Evolutionary conservation across 2,888 invertebrate species (phyloP).

Genomic region (Aricia artaxerxes): DNA sequence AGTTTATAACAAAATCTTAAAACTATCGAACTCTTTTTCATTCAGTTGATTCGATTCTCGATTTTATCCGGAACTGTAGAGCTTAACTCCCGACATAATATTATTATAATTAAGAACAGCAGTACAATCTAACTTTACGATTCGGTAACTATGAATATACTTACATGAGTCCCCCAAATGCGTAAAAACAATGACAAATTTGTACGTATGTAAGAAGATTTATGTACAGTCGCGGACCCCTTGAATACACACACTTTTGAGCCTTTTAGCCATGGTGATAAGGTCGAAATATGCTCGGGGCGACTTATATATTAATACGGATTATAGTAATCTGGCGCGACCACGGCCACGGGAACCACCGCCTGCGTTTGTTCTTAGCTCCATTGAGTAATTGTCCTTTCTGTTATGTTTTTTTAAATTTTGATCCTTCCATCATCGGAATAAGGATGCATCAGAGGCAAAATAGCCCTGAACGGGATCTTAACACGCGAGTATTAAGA

Average conservation of each 20-base stretch:
- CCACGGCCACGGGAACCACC: background rate
- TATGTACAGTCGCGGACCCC: background rate
- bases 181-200: background rate
- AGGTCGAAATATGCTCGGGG: background rate
- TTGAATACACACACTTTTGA: background rate
- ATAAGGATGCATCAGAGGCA: background rate
- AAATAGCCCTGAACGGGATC: background rate
- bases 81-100: no score
- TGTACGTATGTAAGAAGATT: background rate
- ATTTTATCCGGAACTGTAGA: no score
- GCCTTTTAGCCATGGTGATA: background rate
- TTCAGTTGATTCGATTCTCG: no score
- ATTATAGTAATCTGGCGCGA: background rate
- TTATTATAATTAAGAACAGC: no score
- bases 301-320: background rate
- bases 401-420: background rate
- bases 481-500: background rate
- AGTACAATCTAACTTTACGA: background rate
- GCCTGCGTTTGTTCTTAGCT: conserved; percentile 7
- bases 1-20: no score
- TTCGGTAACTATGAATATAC: no score
- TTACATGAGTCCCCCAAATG: background rate
- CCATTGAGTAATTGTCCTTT: background rate
- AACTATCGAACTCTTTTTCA: no score
- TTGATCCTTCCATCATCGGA: background rate